Evolutionary conservation across 2,888 invertebrate species (phyloP).

Genomic region (Mesochorus sp.): DNA sequence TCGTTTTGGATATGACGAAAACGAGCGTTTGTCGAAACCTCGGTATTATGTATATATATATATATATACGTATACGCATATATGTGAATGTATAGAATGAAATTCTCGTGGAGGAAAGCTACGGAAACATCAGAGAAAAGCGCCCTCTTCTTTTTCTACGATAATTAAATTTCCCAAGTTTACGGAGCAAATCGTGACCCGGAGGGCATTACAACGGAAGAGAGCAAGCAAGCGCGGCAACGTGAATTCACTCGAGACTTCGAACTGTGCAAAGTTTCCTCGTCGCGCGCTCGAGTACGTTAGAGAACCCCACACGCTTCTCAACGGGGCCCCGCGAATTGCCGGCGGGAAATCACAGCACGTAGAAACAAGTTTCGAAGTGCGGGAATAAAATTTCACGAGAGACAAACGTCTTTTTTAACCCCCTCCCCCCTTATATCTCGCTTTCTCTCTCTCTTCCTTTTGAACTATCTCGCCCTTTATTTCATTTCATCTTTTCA

Average conservation of each 20-base stretch:
- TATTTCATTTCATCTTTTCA: constrained; percentile 16
- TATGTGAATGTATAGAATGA: too few relatives aligned
- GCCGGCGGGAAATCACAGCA: constrained; percentile 63
- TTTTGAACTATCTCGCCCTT: background rate
- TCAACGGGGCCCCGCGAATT: constrained; percentile 53
- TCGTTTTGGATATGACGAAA: too few relatives aligned
- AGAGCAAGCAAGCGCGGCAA: constrained; percentile 26
- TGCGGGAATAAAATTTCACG: constrained; percentile 58
- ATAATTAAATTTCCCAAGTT: constrained; percentile 68
- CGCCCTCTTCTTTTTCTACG: constrained; percentile 57
- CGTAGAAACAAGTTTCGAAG: constrained; percentile 58
- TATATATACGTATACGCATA: background rate
- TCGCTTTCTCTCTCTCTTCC: background rate
- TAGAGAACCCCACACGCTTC: constrained; percentile 57
- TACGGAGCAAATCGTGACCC: constrained; percentile 68
- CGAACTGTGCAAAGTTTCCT: constrained; percentile 61
- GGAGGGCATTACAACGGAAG: constrained; percentile 61
- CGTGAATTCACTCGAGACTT: constrained; percentile 64
- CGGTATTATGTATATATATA: background rate
- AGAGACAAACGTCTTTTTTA: constrained; percentile 30
- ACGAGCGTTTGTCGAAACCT: constrained; percentile 49
- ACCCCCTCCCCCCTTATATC: background rate
- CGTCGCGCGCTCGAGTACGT: constrained; percentile 41
- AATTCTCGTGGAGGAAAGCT: constrained; percentile 20
- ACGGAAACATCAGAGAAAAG: constrained; percentile 54